phyloP scores from a whole-genome alignment of 2,113 vertebrate species.

The Glaucidium brasilianum region DNA sequence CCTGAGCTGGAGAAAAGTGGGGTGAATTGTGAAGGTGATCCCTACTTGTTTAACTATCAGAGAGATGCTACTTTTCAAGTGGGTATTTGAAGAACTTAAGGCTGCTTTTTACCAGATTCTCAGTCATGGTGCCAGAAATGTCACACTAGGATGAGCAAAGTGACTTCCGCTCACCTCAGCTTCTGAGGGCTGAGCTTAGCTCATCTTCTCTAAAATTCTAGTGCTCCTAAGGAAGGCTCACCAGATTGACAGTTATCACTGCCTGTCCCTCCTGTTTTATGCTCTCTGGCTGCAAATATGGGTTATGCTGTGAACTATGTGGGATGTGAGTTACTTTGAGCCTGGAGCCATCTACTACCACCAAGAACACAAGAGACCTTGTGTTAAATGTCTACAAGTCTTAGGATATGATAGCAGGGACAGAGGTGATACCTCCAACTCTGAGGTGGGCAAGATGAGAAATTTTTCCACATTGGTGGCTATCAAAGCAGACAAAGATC shows the following conservation, averaged over 20 bases:
- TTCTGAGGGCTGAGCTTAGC: neutral
- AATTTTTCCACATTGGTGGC: neutral
- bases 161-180: neutral
- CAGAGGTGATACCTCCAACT: neutral
- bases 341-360: neutral
- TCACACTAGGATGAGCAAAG: neutral
- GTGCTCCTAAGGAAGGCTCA: neutral
- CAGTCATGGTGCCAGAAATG: neutral
- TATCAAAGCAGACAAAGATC: neutral
- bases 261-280: neutral
- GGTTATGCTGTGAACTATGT: neutral
- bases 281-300: neutral
- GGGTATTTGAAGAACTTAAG: neutral
- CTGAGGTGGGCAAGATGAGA: neutral
- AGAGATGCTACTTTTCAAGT: neutral
- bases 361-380: neutral
- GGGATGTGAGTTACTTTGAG: neutral
- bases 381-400: neutral
- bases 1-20: neutral
- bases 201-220: neutral
- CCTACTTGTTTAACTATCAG: neutral
- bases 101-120: neutral
- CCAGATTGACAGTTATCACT: neutral
- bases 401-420: accelerated
- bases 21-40: neutral